Evolutionary conservation across 1,140 invertebrate species (phyloP), one percentile per base, ranked within the genome.

Genomic region (Calosoma granatense): DNA sequence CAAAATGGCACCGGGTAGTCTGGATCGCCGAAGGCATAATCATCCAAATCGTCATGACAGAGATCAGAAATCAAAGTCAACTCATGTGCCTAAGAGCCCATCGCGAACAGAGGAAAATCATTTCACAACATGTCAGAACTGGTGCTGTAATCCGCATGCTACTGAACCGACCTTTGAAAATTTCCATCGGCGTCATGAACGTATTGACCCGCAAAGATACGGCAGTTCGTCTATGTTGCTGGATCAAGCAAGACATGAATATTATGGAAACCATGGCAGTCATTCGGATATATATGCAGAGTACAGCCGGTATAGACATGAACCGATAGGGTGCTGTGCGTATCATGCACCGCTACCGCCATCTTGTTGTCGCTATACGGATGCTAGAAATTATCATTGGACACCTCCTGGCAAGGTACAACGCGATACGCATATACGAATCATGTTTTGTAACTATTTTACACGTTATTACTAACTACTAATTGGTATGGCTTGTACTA

Each of bases 51-150:
- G 79, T 53, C 67, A 67, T 17, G 73, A 76, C 57, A 62, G 74
- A 20, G 78, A 81, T 63, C 74, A 78, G 57, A 81, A 81, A 67
- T 74, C 75, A 53, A 72, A 75, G 56, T 81, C 79, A 6, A 76
- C 76, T 1, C 67, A 79, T 60, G 72, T 76, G 30, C 62, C 73
- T 1, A 68, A 70, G 58, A 68, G 65, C 53, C 68, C 68, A 19
- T 67, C 68, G 1, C 58, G 64, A 23, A 56, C 67, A 30, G 70
- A 71, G 4, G 67, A 70, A 57, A 68, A 74, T 76, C 60, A 72
- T 72, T 6, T 69, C 72, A 20, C 72, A 72, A 30, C 71, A 20
- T 69, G 65, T 66, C 57, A 76, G 68, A 67, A 72, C 71, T 53
- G 73, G 72, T 58, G 74, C 69, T 57, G 68, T 60, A 67, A 75